Conservation (phyloP, 37 sponge, comb jelly and placozoan genomes). For the Halichondria panicea region DNA sequence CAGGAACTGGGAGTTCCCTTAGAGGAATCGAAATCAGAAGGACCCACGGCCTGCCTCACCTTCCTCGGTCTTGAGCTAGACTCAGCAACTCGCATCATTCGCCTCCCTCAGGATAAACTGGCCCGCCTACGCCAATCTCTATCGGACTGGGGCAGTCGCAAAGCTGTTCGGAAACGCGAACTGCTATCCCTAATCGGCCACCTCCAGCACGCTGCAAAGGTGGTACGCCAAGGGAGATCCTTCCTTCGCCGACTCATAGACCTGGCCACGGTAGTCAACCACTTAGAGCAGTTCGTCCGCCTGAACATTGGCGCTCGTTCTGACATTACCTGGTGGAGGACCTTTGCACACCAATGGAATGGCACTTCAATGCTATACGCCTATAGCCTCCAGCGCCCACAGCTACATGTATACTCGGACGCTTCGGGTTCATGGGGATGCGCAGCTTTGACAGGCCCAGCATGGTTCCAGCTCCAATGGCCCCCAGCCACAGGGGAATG, state of each 20-base stretch:
- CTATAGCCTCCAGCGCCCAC: not conserved
- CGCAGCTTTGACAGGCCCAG: not conserved
- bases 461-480: constrained; percentile 10
- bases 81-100: not conserved
- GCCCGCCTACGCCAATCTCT: not conserved
- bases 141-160: not conserved
- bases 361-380: not conserved
- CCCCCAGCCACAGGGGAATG: not conserved
- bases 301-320: not conserved
- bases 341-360: constrained; percentile 7
- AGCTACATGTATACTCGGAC: not conserved
- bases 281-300: not conserved
- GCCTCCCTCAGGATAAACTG: not conserved
- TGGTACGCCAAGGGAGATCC: not conserved
- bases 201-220: not conserved
- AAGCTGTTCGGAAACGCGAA: not conserved
- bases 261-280: not conserved
- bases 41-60: not conserved
- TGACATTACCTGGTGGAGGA: not conserved
- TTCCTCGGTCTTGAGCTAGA: not conserved
- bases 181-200: not conserved
- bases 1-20: not conserved
- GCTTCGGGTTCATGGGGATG: not conserved
- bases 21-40: not conserved
- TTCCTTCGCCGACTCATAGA: constrained; percentile 10